Base-by-base conservation (phyloP, 1,140 invertebrate genomes). In the Belonocnema kinseyi region DNA sequence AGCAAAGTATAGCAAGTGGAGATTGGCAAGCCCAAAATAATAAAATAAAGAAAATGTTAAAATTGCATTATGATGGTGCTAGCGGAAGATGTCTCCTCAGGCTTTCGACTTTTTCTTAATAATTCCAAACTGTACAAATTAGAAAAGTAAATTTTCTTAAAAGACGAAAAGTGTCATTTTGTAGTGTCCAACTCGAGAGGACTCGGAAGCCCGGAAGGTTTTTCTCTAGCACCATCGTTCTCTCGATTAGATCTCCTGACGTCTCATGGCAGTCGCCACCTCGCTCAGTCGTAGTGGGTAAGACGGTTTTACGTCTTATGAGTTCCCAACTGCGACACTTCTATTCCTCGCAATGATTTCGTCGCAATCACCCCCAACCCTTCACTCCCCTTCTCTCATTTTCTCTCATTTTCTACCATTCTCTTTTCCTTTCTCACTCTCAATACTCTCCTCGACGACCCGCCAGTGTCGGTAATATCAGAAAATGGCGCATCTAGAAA, bases 291-390 rank as follows among this genome's bases (percentile, higher is more conserved):
- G 61, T 61, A 50, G 21, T 66, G 75, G 78, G 73, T 82, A 85
- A 85, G 83, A 85, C 85, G 86, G 84, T 86, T 87, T 87, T 86
- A 88, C 85, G 87, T 90, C 86, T 90, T 90, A 89, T 89, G 88
- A 91, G 89, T 90, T 90, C 82, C 81, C 86, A 90, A 91, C 88
- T 90, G 87, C 85, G 84, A 84, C 85, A 89, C 83, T 88, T 90
- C 88, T 84, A 86, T 89, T 89, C 81, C 85, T 87, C 80, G 89
- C 89, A 89, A 91, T 91, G 90, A 91, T 91, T 91, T 90, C 85
- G 87, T 91, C 87, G 88, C 90, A 90, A 90, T 91, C 89, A 89
- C 84, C 83, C 83, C 76, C 81, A 70, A 61, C 78, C 82, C 82
- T 77, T 53, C 14, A 17, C 70, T 16, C 17, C 56, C 54, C 50